Evolutionary conservation across 1,140 invertebrate genomes (phyloP), one percentile per base, ranked within the genome.

Genomic region (Lepidurus arcticus): DNA sequence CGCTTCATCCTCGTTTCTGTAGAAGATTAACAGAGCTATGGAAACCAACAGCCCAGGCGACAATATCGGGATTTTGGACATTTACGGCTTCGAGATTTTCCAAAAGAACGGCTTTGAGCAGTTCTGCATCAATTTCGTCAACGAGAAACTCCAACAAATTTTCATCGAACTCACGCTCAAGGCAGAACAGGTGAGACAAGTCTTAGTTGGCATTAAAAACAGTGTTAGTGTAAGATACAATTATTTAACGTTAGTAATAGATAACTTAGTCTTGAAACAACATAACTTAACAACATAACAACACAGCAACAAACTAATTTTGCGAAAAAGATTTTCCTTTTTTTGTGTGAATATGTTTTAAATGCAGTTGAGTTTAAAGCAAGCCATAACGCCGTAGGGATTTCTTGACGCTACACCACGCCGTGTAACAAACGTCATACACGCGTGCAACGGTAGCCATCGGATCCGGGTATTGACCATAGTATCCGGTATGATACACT

Each of bases 81-180:
- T 91, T 82, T 91, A 91, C 82, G 90, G 90, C 7, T 91, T 91
- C 83, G 90, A 91, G 83, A 90, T 91, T 75, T 91, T 91, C 81
- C 84, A 87, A 65, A 85, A 86, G 81, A 91, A 91, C 83, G 90
- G 92, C 76, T 95, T 95, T 86, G 93, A 95, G 84, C 42, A 87
- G 84, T 94, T 97, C 84, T 97, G 95, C 87, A 98, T 97, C 79
- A 98, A 98, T 86, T 98, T 95, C 86, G 96, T 96, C 78, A 92
- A 93, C 84, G 91, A 92, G 84, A 92, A 93, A 83, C 85, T 92
- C n/a, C 91, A 92, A 82, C 91, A 92, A 83, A 92, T 92, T 76
- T 93, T 93, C 83, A 92, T 93, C 80, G 91, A 92, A 80, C 84
- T 92, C 24, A 93, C 91, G 0, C 83, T 93, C 26, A 92, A 92